Conservation (phyloP, 2,797 vertebrate species). For the Heteromormyrus szaboi region DNA sequence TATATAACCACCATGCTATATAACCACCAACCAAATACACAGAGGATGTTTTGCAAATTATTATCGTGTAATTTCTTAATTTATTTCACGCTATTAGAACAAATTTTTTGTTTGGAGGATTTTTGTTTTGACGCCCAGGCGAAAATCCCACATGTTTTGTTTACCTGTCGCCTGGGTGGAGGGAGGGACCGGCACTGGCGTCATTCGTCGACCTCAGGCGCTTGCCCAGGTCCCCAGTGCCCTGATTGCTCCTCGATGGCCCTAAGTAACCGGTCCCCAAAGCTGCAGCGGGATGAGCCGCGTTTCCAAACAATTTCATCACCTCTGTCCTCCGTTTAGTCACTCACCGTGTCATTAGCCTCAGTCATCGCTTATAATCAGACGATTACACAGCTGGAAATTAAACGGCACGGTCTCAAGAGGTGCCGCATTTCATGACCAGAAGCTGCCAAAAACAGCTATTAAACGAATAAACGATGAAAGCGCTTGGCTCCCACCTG, state of each 20-base stretch:
- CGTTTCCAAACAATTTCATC: slow-evolving; percentile 15
- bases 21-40: neutral
- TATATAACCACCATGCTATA: neutral
- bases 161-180: neutral
- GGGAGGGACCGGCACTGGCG: slow-evolving; percentile 8
- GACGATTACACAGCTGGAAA: neutral
- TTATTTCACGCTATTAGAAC: neutral
- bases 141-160: neutral
- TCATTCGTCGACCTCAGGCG: slow-evolving; percentile 3
- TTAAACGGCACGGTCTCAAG: neutral
- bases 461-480: neutral
- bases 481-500: neutral
- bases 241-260: neutral
- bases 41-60: neutral
- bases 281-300: neutral
- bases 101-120: neutral
- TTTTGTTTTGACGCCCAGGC: neutral
- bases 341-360: neutral
- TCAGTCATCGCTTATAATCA: neutral
- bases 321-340: neutral
- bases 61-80: neutral
- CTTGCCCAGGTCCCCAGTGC: neutral
- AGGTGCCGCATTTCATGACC: neutral
- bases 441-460: neutral
- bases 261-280: neutral